Conservation (phyloP, 2,797 vertebrate species). For the Silurus lanzhouensis region DNA sequence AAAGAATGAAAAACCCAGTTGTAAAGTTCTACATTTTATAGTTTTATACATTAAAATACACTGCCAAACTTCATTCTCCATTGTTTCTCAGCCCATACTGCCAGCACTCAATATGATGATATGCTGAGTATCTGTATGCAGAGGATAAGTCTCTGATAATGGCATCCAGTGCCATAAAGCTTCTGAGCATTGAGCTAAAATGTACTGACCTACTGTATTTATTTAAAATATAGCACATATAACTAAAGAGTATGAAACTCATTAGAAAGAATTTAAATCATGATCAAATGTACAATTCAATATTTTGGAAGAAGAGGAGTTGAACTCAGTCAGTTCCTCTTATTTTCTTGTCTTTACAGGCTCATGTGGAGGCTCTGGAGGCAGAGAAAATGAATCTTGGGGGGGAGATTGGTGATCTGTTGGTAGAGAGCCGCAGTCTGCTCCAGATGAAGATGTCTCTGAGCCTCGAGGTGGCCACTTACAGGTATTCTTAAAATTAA, state of each 20-base stretch:
- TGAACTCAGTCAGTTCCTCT: not conserved
- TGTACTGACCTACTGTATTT: not conserved
- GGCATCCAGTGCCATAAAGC: not conserved
- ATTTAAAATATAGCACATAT: not conserved
- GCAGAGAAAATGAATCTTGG: conserved; percentile 78
- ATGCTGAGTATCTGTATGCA: not conserved
- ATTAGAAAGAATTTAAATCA: not conserved
- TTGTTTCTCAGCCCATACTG: not conserved
- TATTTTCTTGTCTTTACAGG: conserved; percentile 71
- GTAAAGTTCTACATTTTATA: not conserved
- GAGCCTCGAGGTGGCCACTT: conserved; percentile 87
- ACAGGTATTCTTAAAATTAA: conserved; percentile 79
- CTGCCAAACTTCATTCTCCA: not conserved
- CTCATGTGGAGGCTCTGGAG: conserved; percentile 79
- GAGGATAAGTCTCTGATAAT: not conserved
- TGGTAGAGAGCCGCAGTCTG: conserved; percentile 82
- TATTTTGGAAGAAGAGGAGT: not conserved
- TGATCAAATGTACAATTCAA: not conserved
- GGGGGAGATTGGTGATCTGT: conserved; percentile 76
- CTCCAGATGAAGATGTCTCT: conserved; percentile 88
- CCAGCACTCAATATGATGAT: not conserved
- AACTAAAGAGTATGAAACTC: not conserved
- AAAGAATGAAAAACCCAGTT: not conserved
- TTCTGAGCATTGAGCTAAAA: not conserved
- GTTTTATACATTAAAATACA: not conserved